Percentiles rank a stretch among this genome's conserved stretches.
Evolutionary conservation across 2,113 vertebrate species (phyloP).

Genomic region (Elaphurus davidianus): DNA sequence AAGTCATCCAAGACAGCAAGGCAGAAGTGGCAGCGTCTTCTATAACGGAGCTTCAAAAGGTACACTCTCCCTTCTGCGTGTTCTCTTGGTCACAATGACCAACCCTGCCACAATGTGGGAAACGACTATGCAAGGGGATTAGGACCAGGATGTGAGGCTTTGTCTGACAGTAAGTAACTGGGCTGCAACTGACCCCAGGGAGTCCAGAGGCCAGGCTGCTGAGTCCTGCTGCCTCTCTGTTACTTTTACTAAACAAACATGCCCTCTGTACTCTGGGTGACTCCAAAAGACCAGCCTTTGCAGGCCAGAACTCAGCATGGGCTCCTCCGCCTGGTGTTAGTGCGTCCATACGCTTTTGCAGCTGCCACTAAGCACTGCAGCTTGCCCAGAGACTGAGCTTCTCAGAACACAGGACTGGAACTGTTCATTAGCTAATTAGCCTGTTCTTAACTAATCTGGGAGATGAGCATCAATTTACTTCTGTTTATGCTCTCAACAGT

Average conservation of each 20-base stretch:
- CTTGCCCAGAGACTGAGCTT: constrained; percentile 39
- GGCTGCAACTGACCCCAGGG: not conserved
- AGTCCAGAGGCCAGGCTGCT: not conserved
- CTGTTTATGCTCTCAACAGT: constrained; percentile 30
- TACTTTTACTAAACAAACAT: not conserved
- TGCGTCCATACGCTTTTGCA: not conserved
- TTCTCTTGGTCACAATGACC: not conserved
- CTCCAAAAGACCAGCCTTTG: not conserved
- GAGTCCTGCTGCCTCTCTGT: not conserved
- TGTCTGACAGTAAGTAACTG: not conserved
- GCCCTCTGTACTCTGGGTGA: not conserved
- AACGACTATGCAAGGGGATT: fast-evolving
- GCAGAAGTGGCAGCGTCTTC: not conserved
- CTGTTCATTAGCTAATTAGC: constrained; percentile 71
- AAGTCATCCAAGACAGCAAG: not conserved
- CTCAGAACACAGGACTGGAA: constrained; percentile 34
- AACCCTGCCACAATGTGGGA: not conserved
- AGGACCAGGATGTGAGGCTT: not conserved
- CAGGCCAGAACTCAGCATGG: not conserved
- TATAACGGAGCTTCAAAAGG: not conserved
- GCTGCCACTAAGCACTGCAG: constrained; percentile 18
- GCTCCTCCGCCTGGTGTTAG: not conserved
- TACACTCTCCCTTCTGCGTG: not conserved
- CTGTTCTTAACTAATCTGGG: constrained; percentile 67
- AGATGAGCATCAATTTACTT: constrained; percentile 61